These are phyloP conservation scores for Rhabdomys dilectus DNA, from an alignment of 2,113 vertebrate genomes.

Conservation along the genomic window DNA sequence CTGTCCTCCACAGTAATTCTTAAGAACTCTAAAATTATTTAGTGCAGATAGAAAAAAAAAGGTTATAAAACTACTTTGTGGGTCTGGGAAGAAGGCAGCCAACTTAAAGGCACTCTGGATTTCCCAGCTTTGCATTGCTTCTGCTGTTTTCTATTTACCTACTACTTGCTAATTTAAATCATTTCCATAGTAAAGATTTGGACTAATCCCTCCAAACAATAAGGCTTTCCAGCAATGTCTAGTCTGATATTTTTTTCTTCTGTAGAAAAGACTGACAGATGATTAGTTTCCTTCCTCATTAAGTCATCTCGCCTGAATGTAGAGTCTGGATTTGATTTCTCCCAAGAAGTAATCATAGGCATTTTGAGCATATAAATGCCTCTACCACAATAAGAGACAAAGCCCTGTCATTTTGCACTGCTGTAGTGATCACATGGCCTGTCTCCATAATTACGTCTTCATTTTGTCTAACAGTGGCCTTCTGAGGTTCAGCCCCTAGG, in stretches of 20 bases:
- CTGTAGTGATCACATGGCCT: background rate
- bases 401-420: background rate
- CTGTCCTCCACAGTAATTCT: background rate
- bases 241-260: conserved; percentile 23
- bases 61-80: conserved; percentile 45
- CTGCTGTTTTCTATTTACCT: conserved; percentile 25
- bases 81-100: conserved; percentile 5
- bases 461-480: conserved; percentile 18
- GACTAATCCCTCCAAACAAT: background rate
- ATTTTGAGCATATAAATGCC: conserved; percentile 37
- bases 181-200: conserved; percentile 1
- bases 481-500: background rate
- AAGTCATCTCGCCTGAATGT: conserved; percentile 15
- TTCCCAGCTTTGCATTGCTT: background rate
- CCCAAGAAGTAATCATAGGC: background rate
- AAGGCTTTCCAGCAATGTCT: conserved; percentile 16
- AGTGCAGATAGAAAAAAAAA: conserved; percentile 7
- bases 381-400: background rate
- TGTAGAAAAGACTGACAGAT: conserved; percentile 24
- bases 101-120: conserved; percentile 35
- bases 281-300: conserved; percentile 6
- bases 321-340: conserved; percentile 52
- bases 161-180: conserved; percentile 19
- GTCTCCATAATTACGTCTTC: background rate
- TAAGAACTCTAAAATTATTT: conserved; percentile 43